Conservation (phyloP, 2,888 invertebrate species). For the Trachelus iudaicus region DNA sequence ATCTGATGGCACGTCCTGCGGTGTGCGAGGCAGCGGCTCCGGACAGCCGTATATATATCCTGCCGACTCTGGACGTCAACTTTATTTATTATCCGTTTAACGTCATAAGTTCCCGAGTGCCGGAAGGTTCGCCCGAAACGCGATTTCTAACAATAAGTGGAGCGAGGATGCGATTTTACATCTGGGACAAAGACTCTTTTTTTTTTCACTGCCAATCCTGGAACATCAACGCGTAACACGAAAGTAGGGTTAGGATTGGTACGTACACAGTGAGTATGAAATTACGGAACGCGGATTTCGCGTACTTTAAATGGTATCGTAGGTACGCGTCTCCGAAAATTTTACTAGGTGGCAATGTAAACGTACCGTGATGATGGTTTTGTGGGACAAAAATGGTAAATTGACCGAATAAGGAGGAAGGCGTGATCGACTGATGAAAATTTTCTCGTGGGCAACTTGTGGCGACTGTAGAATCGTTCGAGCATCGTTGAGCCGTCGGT, state of each 20-base stretch:
- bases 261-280: too few relatives aligned
- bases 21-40: neutral
- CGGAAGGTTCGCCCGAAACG: neutral
- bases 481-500: neutral
- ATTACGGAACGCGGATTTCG: too few relatives aligned
- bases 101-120: conserved; percentile 2
- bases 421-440: neutral
- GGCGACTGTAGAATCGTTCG: neutral
- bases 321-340: neutral
- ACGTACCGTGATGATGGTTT: neutral
- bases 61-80: neutral
- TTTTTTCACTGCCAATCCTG: too few relatives aligned
- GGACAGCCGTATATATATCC: neutral
- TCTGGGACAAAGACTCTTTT: neutral
- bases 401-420: neutral
- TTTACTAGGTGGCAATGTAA: neutral
- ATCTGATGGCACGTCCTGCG: conserved; percentile 16
- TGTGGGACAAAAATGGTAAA: neutral
- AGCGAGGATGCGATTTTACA: neutral
- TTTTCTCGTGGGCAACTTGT: neutral
- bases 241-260: neutral
- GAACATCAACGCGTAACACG: neutral
- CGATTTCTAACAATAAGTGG: neutral
- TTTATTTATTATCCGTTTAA: conserved; percentile 10
- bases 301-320: neutral